Evolutionary conservation across 2,113 vertebrate genomes (phyloP), one percentile per base, ranked within the genome.

Genomic region (Amblyopsis rosae): DNA sequence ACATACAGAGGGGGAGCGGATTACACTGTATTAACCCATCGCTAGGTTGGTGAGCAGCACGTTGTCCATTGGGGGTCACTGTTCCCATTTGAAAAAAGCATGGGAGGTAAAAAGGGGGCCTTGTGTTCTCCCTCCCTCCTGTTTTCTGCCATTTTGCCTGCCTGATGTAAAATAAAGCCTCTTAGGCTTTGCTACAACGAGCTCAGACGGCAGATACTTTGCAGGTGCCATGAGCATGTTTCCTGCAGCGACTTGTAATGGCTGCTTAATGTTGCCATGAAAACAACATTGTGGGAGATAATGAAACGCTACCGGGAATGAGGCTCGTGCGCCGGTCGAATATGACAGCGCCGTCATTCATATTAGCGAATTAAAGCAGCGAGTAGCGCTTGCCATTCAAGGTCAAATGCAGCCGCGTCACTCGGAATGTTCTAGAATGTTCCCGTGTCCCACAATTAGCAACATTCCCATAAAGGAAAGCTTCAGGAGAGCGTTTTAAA

Each of bases 51-150:
- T 12, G 17, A 55, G 13, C 58, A 77, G 60, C 9, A 2, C 12
- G 65, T 71, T 69, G 79, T 89, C 90, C 93, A 92, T 85, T 89
- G 82, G 93, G 92, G 91, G 92, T 92, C 92, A 90, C 92, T 93
- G 91, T 93, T 93, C 81, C 86, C 86, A 88, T 91, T 88, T 78
- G 72, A 48, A 88, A 91, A 77, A 19, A 26, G 9, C 11, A 51
- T 4, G 15, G 12, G 12, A 35, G 32, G 72, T 15, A 58, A 58
- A 15, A 48, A 41, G 33, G 16, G 12, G 41, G 50, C 32, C 65
- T 19, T 80, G 50, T 50, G 41, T 46, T 19, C 70, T 53, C 17
- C 26, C 58, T 47, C 15, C 51, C 2, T 33, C 72, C 51, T 19
- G 56, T 9, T 67, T 65, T 67, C 87, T 86, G 71, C 83, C 86